Evolutionary conservation across 1,140 invertebrate species (phyloP), one percentile per base, ranked within the genome.

Genomic region (Aculops lycopersici): DNA sequence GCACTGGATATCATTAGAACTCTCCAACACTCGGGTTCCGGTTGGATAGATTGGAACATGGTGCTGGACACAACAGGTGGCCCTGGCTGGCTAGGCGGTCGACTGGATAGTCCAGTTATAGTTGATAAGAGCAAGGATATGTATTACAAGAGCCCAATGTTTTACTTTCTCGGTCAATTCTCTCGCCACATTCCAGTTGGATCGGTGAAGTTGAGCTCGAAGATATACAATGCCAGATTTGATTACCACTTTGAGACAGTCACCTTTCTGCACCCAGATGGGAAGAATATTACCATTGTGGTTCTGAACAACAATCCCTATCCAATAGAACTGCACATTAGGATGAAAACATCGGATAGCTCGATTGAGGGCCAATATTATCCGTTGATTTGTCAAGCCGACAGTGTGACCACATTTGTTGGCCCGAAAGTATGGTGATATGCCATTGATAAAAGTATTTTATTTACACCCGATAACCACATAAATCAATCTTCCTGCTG

Each of bases 1-100:
- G n/a, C n/a, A n/a, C 24, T 31, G 8, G 24, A 31, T n/a, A 31
- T 31, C n/a, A 8, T 31, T 8, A 8, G n/a, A 8, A 31, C 8
- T 31, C 8, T 31, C 8, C 24, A 31, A n/a, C 8, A 31, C n/a
- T 31, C n/a, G 8, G 24, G 8, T n/a, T 31, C 24, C 8, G 24
- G 8, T 31, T 39, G 38, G 38, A 20, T 39, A 3, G 38, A 39
- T 16, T 39, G 38, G 38, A 39, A 39, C 17, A 8, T 20, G 18
- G 38, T 19, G 16, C 17, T 39, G 17, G 38, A 39, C 20, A 39
- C 20, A 8, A 18, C 3, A n/a, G 38, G 38, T 8, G 16, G 20
- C 8, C 38, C 38, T 8, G 20, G 20, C 15, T 8, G 18, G 8
- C 14, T 18, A n/a, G 12, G 8, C 8, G 20, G 20, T 8, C 12